phyloP scores from a whole-genome alignment of 2,797 vertebrate species.

The Chlorospingus semifuscus region DNA sequence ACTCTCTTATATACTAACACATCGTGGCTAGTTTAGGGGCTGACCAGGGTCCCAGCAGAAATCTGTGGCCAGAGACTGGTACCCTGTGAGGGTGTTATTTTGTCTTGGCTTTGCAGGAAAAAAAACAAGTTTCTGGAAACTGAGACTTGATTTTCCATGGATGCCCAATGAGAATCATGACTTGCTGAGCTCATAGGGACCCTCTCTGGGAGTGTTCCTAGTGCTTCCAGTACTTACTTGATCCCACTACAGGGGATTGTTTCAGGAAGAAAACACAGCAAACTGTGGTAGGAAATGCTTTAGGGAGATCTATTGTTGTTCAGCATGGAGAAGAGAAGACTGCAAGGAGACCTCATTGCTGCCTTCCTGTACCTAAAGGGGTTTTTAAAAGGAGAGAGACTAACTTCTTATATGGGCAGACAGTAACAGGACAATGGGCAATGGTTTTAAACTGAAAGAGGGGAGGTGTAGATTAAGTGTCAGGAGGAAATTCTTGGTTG shows the following conservation, averaged over 20 bases:
- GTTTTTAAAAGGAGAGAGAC: neutral
- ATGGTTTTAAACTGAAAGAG: neutral
- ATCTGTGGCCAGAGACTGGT: neutral
- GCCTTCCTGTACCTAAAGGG: neutral
- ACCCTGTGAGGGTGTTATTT: neutral
- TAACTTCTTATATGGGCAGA: neutral
- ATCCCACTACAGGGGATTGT: neutral
- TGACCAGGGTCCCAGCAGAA: neutral
- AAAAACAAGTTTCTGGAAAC: neutral
- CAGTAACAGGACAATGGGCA: neutral
- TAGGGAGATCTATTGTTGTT: neutral
- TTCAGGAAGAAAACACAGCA: neutral
- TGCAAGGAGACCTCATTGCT: neutral
- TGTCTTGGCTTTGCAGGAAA: neutral
- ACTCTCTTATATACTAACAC: neutral
- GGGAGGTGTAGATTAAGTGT: neutral
- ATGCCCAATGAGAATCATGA: neutral
- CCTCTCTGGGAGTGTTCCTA: neutral
- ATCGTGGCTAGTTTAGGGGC: rapidly evolving
- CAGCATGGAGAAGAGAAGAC: neutral
- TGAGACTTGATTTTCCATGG: neutral
- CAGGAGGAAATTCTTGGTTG: neutral
- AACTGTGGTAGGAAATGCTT: neutral
- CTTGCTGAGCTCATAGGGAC: neutral
- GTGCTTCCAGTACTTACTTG: neutral